Base-by-base conservation (phyloP, 2,797 vertebrate species). In the Melanotaenia parkinsoni region DNA sequence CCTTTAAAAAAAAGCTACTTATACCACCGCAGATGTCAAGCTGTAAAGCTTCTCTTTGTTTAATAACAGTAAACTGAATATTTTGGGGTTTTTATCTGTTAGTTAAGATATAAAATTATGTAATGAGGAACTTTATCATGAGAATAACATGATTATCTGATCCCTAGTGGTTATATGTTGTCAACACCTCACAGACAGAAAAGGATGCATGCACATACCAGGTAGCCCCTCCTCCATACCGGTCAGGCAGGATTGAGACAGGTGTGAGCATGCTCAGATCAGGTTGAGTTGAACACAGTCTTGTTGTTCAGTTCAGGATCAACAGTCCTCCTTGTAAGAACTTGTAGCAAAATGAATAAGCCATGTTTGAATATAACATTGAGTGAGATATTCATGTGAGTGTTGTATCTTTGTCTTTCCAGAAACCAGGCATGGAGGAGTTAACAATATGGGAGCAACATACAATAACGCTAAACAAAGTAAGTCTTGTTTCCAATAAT, bases 381-480 rank as follows among this genome's bases (percentile, higher is more conserved):
- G 22, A 63, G 32, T 22, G 0, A 1, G 26, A 3, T n/a, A 6
- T 66, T 62, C 0, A 12, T 50, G 1, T 28, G 22, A n/a, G 16
- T 20, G 4, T 3, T 28, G 20, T 58, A 8, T 59, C 38, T 51
- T 22, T 79, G 57, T 58, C 16, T 72, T 74, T 90, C 56, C 84
- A 94, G 94, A 94, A 94, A 82, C 72, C 93, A 75, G 91, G 92
- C 82, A 99, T 99, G 98, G 97, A 99, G 90, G 97, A 98, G 82
- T 91, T 98, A 92, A 93, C 92, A 30, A 98, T 99, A 93, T 99
- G 97, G 98, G 97, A 99, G 87, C 97, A 99, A 88, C 95, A 98
- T 61, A 99, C 97, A 0, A 94, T 97, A 85, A 97, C 95, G 0
- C 82, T 99, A 22, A 93, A 54, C 91, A 96, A 95, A 93, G 97